Percentiles rank a stretch among this genome's conserved stretches.
phyloP scores from a whole-genome alignment of 2,888 invertebrate genomes.

The Oscheius onirici region DNA sequence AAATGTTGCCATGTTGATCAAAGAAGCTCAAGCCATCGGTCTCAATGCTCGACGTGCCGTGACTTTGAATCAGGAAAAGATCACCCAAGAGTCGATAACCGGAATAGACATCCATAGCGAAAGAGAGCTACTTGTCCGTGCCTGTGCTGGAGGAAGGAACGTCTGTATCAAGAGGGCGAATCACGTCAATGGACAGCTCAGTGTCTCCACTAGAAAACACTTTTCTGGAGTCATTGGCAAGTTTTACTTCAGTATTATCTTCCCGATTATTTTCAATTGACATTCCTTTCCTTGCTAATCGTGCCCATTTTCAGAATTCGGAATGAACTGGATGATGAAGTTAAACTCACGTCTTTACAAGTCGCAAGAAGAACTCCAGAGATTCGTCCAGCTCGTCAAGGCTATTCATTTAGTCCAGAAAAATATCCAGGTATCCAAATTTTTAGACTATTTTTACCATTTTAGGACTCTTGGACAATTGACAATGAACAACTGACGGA shows the following conservation, averaged over 20 bases:
- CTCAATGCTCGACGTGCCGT: slow-evolving; percentile 48
- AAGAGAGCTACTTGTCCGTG: slow-evolving; percentile 24
- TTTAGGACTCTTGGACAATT: slow-evolving; percentile 26
- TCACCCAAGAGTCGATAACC: slow-evolving; percentile 39
- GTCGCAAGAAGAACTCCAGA: neutral
- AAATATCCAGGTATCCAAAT: neutral
- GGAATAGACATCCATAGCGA: slow-evolving; percentile 15
- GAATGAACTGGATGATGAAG: slow-evolving; percentile 45
- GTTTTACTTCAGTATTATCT: too few species aligned
- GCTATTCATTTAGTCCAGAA: slow-evolving; percentile 4
- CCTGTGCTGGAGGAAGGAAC: slow-evolving; percentile 47
- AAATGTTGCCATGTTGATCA: slow-evolving; percentile 53
- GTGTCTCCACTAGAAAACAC: slow-evolving; percentile 50
- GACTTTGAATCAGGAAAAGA: slow-evolving; percentile 36
- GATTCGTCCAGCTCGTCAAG: neutral
- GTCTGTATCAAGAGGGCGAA: slow-evolving; percentile 39
- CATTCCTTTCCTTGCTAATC: neutral
- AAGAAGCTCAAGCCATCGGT: slow-evolving; percentile 51
- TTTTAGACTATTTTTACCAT: neutral
- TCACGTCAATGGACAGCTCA: slow-evolving; percentile 50
- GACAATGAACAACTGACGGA: slow-evolving; percentile 34
- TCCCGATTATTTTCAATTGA: neutral
- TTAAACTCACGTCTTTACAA: neutral
- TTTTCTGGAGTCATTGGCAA: slow-evolving; percentile 53
- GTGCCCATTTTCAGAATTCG: slow-evolving; percentile 54